Evolutionary conservation across 23 tunicate species (phyloP).

Genomic region (Corella eumyota): DNA sequence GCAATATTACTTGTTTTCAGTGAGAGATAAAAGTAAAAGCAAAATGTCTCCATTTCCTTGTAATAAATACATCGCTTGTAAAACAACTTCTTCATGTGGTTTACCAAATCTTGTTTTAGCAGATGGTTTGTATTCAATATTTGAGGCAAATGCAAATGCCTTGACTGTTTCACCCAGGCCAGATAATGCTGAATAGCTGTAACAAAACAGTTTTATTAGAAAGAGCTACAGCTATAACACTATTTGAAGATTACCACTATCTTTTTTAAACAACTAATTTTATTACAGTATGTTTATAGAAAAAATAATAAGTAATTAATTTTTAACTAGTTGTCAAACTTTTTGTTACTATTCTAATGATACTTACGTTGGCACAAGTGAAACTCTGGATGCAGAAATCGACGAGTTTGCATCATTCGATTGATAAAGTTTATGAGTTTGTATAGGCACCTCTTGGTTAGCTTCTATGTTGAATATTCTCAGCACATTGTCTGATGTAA

Average conservation of each 20-base stretch:
- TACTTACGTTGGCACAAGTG: slow-evolving; percentile 40
- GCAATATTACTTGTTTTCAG: slow-evolving; percentile 39
- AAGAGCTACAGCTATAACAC: no score
- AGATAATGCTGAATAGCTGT: slow-evolving; percentile 57
- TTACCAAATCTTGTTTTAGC: slow-evolving; percentile 2
- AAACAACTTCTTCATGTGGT: slow-evolving; percentile 9
- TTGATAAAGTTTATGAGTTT: slow-evolving; percentile 43
- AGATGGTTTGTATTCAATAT: slow-evolving; percentile 32
- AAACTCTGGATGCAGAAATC: slow-evolving; percentile 28
- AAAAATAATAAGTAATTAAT: neutral
- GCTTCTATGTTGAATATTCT: slow-evolving; percentile 38
- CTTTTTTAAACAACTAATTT: no score
- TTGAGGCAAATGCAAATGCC: slow-evolving; percentile 62
- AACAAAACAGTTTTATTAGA: neutral
- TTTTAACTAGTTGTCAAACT: neutral
- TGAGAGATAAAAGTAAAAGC: slow-evolving; percentile 44
- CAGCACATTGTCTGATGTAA: slow-evolving; percentile 66
- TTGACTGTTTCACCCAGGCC: slow-evolving; percentile 74
- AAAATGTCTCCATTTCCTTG: slow-evolving; percentile 92
- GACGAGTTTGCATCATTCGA: slow-evolving; percentile 21
- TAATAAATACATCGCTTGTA: slow-evolving; percentile 67
- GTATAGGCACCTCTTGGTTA: slow-evolving; percentile 53
- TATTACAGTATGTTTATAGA: no score
- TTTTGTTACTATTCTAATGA: neutral
- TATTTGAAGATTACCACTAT: neutral